Base-by-base conservation (phyloP, 2,113 vertebrate species). In the Dicentrarchus labrax region DNA sequence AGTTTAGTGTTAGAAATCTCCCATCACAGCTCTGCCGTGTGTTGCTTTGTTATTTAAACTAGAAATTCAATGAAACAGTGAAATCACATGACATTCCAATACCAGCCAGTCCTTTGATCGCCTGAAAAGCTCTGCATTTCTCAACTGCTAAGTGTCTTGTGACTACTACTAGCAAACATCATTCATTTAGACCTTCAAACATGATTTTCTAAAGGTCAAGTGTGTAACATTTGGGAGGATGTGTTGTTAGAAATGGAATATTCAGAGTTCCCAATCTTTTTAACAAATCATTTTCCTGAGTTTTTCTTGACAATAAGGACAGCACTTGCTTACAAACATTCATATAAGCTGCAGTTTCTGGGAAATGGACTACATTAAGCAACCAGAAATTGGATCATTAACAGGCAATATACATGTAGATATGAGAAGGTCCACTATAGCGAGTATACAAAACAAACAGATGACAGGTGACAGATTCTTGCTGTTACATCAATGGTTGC, bases 61-160 rank as follows among this genome's bases (percentile, higher is more conserved):
- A 56, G 65, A 74, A 57, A 17, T 10, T 21, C 61, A 65, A 19
- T 8, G 19, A 78, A 81, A 66, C 9, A 30, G 68, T n/a, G 6
- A 43, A 78, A 73, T 84, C 89, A 91, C 86, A 91, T 92, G 83
- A 90, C 76, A 82, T 75, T 76, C 74, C 75, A 77, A 24, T 57
- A 68, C 9, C 72, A 79, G 43, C 16, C 47, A 47, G 45, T 60
- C 60, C 15, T 80, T 56, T 81, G 88, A 89, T 85, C 76, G 70
- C 48, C 80, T 60, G 21, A 11, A 69, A 85, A 61, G 69, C 62
- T 74, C 72, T 21, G 75, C 72, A 70, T 78, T 73, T 83, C 79
- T 78, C 57, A 72, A 57, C 59, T 16, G 50, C 67, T 60, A 16
- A 76, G 56, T 41, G 72, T 43, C 87, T 79, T 72, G 83, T 86